These are phyloP conservation scores for Alsophila aescularia DNA, from an alignment of 2,888 invertebrate species.

Conservation along the genomic window DNA sequence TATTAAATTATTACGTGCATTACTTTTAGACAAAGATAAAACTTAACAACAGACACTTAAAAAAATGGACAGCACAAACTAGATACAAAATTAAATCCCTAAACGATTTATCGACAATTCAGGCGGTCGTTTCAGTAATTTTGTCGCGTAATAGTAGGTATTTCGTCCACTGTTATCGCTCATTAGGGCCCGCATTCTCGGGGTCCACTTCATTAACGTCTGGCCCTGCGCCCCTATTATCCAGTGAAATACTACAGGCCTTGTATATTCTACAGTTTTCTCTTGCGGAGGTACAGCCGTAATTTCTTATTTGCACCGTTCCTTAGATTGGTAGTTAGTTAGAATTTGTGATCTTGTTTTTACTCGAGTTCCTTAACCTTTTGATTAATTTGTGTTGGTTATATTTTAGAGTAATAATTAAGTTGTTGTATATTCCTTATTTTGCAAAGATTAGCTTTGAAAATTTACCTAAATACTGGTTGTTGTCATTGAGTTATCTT, in stretches of 20 bases:
- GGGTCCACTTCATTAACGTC: conserved; percentile 48
- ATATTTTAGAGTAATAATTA: background rate
- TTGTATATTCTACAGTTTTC: conserved; percentile 31
- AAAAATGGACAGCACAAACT: conserved; percentile 1
- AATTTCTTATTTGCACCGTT: conserved; percentile 36
- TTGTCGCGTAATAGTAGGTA: conserved; percentile 32
- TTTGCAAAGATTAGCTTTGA: too few species aligned
- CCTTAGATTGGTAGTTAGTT: conserved; percentile 32
- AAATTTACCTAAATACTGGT: too few species aligned
- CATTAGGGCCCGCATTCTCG: conserved; percentile 53
- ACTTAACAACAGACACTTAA: background rate
- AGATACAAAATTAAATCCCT: conserved; percentile 42
- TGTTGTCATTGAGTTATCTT: too few species aligned
- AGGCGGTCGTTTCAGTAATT: conserved; percentile 48
- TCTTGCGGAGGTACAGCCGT: conserved; percentile 22
- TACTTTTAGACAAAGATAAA: background rate
- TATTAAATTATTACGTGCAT: background rate
- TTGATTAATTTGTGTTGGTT: background rate
- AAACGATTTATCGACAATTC: conserved; percentile 43
- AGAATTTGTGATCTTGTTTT: conserved; percentile 33
- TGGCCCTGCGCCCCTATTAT: conserved; percentile 33
- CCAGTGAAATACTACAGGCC: conserved; percentile 31
- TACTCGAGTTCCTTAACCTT: conserved; percentile 2
- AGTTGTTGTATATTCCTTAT: too few species aligned
- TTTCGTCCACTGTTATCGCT: conserved; percentile 49